These are phyloP conservation scores for Cylindroiulus punctatus DNA, from an alignment of 2,888 invertebrate species.

Conservation along the genomic window DNA sequence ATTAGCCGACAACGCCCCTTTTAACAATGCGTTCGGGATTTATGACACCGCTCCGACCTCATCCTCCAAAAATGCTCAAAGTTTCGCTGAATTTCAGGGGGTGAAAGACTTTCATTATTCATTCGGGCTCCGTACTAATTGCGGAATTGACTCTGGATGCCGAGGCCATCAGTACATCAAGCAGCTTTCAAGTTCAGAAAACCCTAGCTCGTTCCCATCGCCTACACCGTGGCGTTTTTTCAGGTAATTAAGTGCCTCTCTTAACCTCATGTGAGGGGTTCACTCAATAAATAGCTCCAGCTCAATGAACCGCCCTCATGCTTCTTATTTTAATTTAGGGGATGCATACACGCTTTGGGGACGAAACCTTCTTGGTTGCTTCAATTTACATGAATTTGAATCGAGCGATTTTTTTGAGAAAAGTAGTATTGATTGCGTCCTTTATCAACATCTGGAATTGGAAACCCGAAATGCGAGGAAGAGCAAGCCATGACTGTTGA, in stretches of 20 bases:
- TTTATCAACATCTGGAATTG: neutral
- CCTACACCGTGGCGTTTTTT: neutral
- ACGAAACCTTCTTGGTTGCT: neutral
- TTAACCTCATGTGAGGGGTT: neutral
- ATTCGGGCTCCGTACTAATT: constrained; percentile 16
- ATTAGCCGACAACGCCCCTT: constrained; percentile 42
- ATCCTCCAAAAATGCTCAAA: constrained; percentile 15
- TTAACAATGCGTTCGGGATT: constrained; percentile 32
- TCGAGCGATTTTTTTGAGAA: neutral
- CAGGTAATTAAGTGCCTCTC: constrained; percentile 3
- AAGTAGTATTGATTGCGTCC: neutral
- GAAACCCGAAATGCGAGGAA: no score
- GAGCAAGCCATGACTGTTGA: no score
- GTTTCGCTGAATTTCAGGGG: neutral
- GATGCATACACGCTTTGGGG: neutral
- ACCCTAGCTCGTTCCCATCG: neutral
- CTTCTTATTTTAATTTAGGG: neutral
- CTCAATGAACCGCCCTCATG: neutral
- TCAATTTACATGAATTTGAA: neutral
- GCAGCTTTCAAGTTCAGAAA: constrained; percentile 22
- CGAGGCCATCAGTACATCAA: constrained; percentile 38
- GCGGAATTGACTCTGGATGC: constrained; percentile 25
- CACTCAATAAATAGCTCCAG: constrained; percentile 34
- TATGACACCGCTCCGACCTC: constrained; percentile 19
- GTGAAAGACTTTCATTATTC: constrained; percentile 39